phyloP scores from a whole-genome alignment of 2,888 invertebrate species.

The Diogma glabrata region DNA sequence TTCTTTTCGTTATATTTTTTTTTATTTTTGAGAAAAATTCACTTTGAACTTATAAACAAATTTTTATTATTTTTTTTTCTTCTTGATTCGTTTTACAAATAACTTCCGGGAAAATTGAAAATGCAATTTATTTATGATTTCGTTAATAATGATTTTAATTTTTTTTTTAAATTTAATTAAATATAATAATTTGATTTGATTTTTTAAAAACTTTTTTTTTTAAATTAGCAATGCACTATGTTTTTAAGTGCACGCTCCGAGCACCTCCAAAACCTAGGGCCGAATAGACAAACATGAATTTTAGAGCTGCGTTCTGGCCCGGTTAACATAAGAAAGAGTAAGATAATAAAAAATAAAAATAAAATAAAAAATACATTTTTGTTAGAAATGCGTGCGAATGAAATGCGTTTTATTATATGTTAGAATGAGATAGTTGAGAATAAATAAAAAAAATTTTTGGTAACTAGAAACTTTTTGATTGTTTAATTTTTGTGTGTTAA shows the following conservation, averaged over 20 bases:
- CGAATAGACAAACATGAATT: slow-evolving; percentile 38
- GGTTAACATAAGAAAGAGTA: slow-evolving; percentile 23
- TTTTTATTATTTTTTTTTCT: slow-evolving; percentile 4
- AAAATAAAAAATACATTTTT: neutral
- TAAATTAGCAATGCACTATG: slow-evolving; percentile 15
- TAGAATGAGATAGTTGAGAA: slow-evolving; percentile 6
- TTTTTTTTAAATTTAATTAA: slow-evolving; percentile 8
- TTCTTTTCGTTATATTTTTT: too few species aligned
- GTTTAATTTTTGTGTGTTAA: too few species aligned
- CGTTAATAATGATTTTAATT: slow-evolving; percentile 4
- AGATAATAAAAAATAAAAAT: slow-evolving; percentile 20
- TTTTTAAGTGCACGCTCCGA: slow-evolving; percentile 27
- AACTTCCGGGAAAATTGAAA: slow-evolving; percentile 8
- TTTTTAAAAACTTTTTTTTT: slow-evolving; percentile 10
- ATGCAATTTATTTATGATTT: slow-evolving; percentile 8
- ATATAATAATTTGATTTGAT: slow-evolving; percentile 12
- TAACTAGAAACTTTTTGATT: slow-evolving; percentile 10
- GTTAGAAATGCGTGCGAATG: slow-evolving; percentile 23
- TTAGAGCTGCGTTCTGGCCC: slow-evolving; percentile 35
- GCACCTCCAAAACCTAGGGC: slow-evolving; percentile 39
- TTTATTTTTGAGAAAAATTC: too few species aligned
- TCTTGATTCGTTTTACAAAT: neutral
- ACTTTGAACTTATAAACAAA: too few species aligned
- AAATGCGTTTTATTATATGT: slow-evolving; percentile 17
- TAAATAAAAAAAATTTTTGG: slow-evolving; percentile 1